Conservation (phyloP, 2,888 invertebrate genomes). For the Octonoba sinensis region DNA sequence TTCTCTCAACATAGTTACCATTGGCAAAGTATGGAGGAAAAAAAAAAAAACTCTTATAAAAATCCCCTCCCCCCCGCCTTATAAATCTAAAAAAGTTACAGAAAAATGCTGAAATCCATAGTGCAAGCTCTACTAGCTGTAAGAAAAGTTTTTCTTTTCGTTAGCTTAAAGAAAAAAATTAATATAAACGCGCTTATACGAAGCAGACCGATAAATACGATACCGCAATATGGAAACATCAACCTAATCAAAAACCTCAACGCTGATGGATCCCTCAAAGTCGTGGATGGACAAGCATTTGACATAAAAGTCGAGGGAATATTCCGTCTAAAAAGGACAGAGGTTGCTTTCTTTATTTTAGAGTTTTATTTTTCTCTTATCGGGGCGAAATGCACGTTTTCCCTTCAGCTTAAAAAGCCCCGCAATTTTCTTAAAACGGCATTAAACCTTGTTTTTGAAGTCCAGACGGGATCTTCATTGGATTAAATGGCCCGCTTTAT, state of each 20-base stretch:
- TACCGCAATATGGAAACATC: background rate
- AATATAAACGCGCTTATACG: background rate
- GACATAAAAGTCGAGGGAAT: conserved; percentile 52
- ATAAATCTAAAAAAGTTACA: too few relatives aligned
- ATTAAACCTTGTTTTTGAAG: conserved; percentile 53
- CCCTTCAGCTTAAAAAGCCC: conserved; percentile 49
- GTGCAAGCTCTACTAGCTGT: too few relatives aligned
- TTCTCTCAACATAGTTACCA: too few relatives aligned
- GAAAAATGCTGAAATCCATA: too few relatives aligned
- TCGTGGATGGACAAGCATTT: conserved; percentile 53
- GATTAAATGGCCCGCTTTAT: conserved; percentile 55
- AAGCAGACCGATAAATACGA: conserved; percentile 31
- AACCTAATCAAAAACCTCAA: conserved; percentile 41
- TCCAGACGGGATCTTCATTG: conserved; percentile 42
- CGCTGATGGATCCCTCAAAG: conserved; percentile 38
- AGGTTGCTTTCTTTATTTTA: conserved; percentile 55
- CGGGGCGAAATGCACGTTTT: conserved; percentile 24
- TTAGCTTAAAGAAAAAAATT: too few relatives aligned
- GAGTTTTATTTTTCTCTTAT: conserved; percentile 29
- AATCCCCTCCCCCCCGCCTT: too few relatives aligned
- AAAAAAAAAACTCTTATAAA: too few relatives aligned
- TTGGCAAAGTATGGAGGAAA: too few relatives aligned
- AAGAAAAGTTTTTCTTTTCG: too few relatives aligned
- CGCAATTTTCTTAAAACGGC: conserved; percentile 56
- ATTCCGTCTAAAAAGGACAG: conserved; percentile 48